Percentiles rank a stretch among this genome's conserved stretches.
phyloP scores from a whole-genome alignment of 2,113 vertebrate species.

The Fulica atra region DNA sequence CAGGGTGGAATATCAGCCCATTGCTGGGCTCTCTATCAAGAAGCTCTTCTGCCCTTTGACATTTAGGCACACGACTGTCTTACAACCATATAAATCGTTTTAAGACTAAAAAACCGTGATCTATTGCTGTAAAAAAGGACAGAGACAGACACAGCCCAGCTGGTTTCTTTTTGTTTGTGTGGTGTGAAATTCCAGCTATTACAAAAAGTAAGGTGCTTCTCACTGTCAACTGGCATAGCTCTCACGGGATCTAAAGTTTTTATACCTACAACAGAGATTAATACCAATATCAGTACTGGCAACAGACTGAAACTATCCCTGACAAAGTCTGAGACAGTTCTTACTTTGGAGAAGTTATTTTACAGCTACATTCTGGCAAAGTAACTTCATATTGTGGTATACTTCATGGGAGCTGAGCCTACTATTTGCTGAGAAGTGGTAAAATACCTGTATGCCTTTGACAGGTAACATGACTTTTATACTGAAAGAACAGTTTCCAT shows the following conservation, averaged over 20 bases:
- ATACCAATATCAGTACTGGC: not conserved
- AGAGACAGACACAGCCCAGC: not conserved
- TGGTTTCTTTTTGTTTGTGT: not conserved
- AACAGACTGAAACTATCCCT: not conserved
- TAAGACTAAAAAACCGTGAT: not conserved
- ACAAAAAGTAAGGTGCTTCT: slow-evolving; percentile 33
- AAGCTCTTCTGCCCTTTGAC: not conserved
- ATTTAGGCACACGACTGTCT: not conserved
- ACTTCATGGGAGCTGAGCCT: not conserved
- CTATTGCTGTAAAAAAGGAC: not conserved
- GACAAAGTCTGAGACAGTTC: not conserved
- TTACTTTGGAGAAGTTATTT: not conserved
- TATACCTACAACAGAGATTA: not conserved
- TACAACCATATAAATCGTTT: not conserved
- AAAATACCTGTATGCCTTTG: not conserved
- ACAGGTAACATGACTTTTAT: not conserved
- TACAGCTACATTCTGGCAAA: not conserved
- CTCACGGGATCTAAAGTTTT: not conserved
- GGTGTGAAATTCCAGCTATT: not conserved
- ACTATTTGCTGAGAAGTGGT: not conserved
- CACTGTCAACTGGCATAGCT: not conserved
- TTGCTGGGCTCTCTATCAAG: not conserved
- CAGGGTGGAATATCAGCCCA: too few relatives aligned
- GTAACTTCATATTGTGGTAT: not conserved
- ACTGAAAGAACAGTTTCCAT: not conserved